phyloP scores from a whole-genome alignment of 2,797 vertebrate genomes.

The Microctenopoma lineatum region DNA sequence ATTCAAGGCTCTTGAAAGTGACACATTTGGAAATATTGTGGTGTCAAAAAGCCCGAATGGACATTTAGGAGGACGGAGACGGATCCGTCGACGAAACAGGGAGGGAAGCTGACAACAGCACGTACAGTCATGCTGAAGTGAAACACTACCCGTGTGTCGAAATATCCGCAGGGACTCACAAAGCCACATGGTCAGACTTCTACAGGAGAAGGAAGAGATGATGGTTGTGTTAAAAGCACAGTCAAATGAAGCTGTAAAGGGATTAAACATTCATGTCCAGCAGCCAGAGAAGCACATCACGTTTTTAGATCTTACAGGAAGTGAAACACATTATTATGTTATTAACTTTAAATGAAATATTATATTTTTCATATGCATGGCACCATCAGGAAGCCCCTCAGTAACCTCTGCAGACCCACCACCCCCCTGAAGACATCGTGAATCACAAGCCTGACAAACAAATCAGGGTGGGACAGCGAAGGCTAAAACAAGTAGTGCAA shows the following conservation, averaged over 20 bases:
- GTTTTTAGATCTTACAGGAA: background rate
- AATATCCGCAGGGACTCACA: background rate
- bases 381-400: conserved; percentile 8
- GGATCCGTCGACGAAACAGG: conserved; percentile 1
- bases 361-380: background rate
- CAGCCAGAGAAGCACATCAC: background rate
- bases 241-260: background rate
- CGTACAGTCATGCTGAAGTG: conserved; percentile 18
- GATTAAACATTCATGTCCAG: background rate
- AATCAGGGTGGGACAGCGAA: conserved; percentile 17
- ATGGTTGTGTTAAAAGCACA: background rate
- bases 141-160: background rate
- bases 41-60: background rate
- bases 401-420: conserved; percentile 21
- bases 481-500: conserved; percentile 20
- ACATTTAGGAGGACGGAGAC: background rate
- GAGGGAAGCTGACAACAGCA: background rate
- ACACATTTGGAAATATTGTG: background rate
- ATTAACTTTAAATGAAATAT: conserved; percentile 18
- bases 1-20: background rate
- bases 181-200: background rate
- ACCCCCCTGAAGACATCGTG: conserved; percentile 13
- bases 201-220: background rate
- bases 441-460: conserved; percentile 32
- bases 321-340: background rate